Conservation (phyloP, 2,113 vertebrate species). For the cattle (Bos taurus) region ARS-UCD2.0 NC_037328.1:19299501-19300000, state of each 20-base stretch:
- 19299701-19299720: background rate
- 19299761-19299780: background rate
- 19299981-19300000: background rate
- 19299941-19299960: background rate
- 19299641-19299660: background rate
- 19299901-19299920: background rate
- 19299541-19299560: background rate
- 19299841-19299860: background rate
- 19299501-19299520: background rate
- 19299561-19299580: background rate
- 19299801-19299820: background rate
- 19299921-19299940: background rate
- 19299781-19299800: background rate
- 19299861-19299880: background rate
- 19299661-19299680: background rate
- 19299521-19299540: background rate
- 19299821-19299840: background rate
- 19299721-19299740: background rate
- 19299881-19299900: background rate
- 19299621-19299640: background rate
- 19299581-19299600: background rate
- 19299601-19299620: background rate
- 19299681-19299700: background rate
- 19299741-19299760: background rate
- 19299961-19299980: background rate